Evolutionary conservation across 2,888 invertebrate genomes (phyloP), one percentile per base, ranked within the genome.

Genomic region (Metacarcinus magister): DNA sequence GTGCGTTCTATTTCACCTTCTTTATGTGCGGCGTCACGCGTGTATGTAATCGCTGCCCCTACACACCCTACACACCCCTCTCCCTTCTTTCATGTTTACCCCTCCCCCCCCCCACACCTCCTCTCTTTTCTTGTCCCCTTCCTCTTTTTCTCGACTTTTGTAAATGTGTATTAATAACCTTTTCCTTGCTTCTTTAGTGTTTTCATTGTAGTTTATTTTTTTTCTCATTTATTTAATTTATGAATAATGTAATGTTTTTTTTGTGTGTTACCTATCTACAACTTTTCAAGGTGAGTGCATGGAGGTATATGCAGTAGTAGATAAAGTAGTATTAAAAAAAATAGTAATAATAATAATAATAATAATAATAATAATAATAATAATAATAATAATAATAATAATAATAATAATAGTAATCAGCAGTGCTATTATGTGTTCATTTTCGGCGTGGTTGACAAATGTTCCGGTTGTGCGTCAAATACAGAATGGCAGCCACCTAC

Each of bases 11-110:
- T 46, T 48, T 32, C 28, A n/a, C 92, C 23, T 82, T 32, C 82
- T 82, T 82, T 82, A 32, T 82, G 82, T 82, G 82, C 82, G 82
- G 82, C 32, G 32, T 82, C 82, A 82, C 82, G 82, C 82, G 82
- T 82, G 82, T 82, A 82, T 2, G 82, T 82, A 82, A 82, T 82
- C 82, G 82, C 82, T 2, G n/a, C 32, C 28, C 82, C 32, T 19
- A 7, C 28, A 3, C 8, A n/a, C n/a, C 75, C n/a, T 8, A 7
- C 19, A 10, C 54, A 8, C 67, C 67, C 23, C 23, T n/a, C 67
- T 16, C 54, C 54, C 19, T 19, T 39, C 90, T 90, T 39, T 39
- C 39, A 3, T 39, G 16, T 39, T 28, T 39, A 32, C 92, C 16
- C 92, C 48, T 23, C n/a, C n/a, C 28, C 54, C 28, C 54, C 54